Conservation (phyloP, 1,140 invertebrate genomes). For the Zaprionus davidi region DNA sequence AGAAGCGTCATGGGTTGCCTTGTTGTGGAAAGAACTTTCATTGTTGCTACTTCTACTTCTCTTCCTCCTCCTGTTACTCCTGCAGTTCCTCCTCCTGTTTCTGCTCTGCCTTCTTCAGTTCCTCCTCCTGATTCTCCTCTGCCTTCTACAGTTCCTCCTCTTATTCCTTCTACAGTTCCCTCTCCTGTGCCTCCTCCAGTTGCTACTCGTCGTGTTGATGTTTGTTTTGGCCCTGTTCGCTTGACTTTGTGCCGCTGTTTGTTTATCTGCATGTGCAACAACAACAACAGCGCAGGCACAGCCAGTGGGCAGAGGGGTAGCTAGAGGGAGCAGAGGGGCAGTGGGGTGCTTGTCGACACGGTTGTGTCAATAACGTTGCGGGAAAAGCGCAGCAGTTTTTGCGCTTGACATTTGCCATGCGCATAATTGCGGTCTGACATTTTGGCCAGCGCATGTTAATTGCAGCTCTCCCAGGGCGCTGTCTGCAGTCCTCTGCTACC, state of each 20-base stretch:
- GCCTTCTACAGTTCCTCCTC: background rate
- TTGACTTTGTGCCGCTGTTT: conserved; percentile 26
- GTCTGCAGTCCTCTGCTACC: background rate
- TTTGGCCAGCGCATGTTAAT: conserved; percentile 50
- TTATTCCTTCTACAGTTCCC: conserved; percentile 26
- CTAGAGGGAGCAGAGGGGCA: accelerated
- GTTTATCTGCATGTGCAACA: conserved; percentile 43
- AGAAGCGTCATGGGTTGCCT: background rate
- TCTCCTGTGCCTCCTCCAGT: background rate
- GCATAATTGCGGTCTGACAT: conserved; percentile 58
- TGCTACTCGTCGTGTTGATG: conserved; percentile 40
- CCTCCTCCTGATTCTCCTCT: background rate
- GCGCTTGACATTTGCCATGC: conserved; percentile 52
- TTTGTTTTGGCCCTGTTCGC: conserved; percentile 42
- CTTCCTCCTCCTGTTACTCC: background rate
- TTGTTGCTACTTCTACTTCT: background rate
- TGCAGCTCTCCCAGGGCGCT: conserved; percentile 22
- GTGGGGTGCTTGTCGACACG: conserved; percentile 54
- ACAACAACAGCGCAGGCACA: conserved; percentile 16
- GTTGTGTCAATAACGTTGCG: conserved; percentile 57
- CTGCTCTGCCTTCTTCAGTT: background rate
- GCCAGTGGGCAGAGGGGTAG: background rate
- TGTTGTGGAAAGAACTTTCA: conserved; percentile 22
- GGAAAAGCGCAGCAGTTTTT: conserved; percentile 55
- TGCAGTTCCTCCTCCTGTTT: conserved; percentile 34